These are phyloP conservation scores for Bubo bubo DNA, from an alignment of 2,113 vertebrate genomes.

Conservation along the genomic window DNA sequence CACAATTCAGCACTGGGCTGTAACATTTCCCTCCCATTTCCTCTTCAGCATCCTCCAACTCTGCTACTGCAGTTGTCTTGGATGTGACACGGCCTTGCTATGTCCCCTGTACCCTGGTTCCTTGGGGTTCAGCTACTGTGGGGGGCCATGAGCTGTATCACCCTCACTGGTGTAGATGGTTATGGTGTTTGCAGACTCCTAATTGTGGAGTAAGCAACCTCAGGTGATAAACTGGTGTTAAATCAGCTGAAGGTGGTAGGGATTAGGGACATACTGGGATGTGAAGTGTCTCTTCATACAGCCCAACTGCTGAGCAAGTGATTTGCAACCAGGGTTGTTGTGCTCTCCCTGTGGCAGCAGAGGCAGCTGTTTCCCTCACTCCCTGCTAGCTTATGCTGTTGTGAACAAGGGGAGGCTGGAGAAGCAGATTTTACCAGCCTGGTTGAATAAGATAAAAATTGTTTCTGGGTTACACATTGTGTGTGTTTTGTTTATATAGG, in stretches of 20 bases:
- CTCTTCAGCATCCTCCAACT: background rate
- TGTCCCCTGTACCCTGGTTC: background rate
- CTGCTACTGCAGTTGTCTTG: background rate
- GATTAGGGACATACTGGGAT: background rate
- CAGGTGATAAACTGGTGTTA: background rate
- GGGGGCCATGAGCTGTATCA: background rate
- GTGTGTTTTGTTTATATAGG: background rate
- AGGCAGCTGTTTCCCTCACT: background rate
- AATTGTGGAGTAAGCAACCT: background rate
- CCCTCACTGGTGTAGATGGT: background rate
- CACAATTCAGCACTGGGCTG: background rate
- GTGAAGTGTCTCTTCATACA: background rate
- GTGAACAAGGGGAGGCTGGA: background rate
- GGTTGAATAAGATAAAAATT: background rate
- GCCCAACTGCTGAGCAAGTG: background rate
- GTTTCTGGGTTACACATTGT: background rate
- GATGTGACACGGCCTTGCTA: background rate
- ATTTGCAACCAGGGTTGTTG: background rate
- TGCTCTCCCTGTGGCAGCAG: background rate
- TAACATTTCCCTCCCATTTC: background rate
- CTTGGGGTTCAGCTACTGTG: background rate
- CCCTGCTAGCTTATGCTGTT: rapidly evolving
- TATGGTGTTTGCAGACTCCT: background rate
- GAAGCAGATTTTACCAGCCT: background rate
- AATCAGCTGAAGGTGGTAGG: background rate